phyloP scores from a whole-genome alignment of 1,140 invertebrate species.

The Oryzaephilus surinamensis region DNA sequence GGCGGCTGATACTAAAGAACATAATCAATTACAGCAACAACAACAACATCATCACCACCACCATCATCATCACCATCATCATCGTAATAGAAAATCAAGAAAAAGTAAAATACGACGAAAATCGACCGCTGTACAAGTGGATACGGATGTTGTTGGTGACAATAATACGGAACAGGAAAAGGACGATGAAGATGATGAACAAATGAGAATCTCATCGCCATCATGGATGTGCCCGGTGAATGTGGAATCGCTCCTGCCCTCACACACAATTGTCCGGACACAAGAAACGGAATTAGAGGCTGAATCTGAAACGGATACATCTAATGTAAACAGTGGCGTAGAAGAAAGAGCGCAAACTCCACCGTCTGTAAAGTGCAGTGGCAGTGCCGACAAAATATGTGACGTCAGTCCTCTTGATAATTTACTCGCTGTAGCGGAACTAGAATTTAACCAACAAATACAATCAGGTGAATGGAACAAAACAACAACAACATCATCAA shows the following conservation, averaged over 20 bases:
- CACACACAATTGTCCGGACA: constrained; percentile 45
- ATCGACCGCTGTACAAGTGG: constrained; percentile 24
- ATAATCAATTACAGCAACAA: constrained; percentile 10
- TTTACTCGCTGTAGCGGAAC: constrained; percentile 45
- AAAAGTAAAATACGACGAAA: constrained; percentile 25
- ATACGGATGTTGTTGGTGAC: constrained; percentile 18
- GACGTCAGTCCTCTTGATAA: constrained; percentile 43
- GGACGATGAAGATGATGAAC: constrained; percentile 3
- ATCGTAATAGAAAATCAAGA: constrained; percentile 19
- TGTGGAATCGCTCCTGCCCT: constrained; percentile 46
- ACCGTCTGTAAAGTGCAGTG: constrained; percentile 21
- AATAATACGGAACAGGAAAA: constrained; percentile 14
- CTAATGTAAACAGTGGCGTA: constrained; percentile 28
- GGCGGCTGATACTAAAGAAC: constrained; percentile 24
- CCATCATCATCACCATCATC: constrained; percentile 23
- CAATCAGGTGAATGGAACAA: constrained; percentile 30
- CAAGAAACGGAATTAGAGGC: constrained; percentile 29
- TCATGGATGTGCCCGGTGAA: constrained; percentile 37
- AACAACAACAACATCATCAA: too few relatives aligned
- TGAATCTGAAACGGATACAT: constrained; percentile 12
- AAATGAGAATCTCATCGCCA: too few relatives aligned
- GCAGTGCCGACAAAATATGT: constrained; percentile 30
- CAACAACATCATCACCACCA: constrained; percentile 9
- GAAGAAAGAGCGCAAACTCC: constrained; percentile 19
- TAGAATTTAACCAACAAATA: constrained; percentile 42